Conservation (phyloP, 2,797 vertebrate genomes). For the Smutsia gigantea region DNA sequence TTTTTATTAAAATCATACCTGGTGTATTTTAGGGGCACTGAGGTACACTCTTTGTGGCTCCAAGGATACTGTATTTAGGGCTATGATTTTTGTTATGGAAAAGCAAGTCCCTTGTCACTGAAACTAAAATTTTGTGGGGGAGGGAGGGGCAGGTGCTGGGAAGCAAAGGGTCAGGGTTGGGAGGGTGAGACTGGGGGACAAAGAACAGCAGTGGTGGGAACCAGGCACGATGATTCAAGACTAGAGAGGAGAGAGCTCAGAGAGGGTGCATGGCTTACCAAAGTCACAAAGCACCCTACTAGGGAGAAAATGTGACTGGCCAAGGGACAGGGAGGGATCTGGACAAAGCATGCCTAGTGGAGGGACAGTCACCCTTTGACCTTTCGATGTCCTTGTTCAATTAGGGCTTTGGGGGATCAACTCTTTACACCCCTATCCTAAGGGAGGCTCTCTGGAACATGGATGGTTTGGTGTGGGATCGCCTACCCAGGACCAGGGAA, state of each 20-base stretch:
- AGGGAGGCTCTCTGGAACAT: neutral
- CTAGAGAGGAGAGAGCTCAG: neutral
- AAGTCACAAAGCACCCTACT: neutral
- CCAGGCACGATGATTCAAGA: neutral
- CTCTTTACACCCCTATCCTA: neutral
- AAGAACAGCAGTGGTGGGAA: neutral
- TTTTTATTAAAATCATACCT: constrained; percentile 89
- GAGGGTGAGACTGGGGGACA: neutral
- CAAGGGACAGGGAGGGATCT: neutral
- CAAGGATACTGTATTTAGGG: constrained; percentile 68
- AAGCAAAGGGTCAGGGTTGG: constrained; percentile 1
- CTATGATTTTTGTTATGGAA: constrained; percentile 58
- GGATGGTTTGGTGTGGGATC: neutral
- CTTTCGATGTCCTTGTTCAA: neutral
- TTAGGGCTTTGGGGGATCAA: neutral
- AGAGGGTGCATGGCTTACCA: neutral
- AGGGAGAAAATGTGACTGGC: neutral
- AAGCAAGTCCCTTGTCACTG: constrained; percentile 58
- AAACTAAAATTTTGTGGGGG: constrained; percentile 67
- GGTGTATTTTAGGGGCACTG: constrained; percentile 81
- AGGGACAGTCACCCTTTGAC: neutral
- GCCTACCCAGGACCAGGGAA: neutral
- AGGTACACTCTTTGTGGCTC: constrained; percentile 70
- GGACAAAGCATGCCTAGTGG: neutral
- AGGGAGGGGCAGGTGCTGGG: constrained; percentile 61